Percentiles rank a stretch among this genome's conserved stretches.
These are phyloP conservation scores for Bathynomus jamesi DNA, from an alignment of 1,140 invertebrate genomes.

Conservation along the genomic window DNA sequence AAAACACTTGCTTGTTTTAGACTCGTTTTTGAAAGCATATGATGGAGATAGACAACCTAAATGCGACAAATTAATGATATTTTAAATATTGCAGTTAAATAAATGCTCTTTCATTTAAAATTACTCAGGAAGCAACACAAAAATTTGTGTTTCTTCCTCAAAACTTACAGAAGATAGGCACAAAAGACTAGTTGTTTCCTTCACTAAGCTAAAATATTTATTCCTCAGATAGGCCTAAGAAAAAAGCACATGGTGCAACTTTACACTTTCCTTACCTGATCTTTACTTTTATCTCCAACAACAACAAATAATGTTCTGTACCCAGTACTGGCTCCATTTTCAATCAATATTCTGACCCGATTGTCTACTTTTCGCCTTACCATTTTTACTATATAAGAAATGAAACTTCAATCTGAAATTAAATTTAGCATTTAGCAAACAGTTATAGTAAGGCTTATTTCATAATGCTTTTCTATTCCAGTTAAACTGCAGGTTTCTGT, in stretches of 20 bases:
- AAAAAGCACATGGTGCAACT: too few species aligned
- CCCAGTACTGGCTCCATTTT: slow-evolving; percentile 84
- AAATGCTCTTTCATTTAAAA: background rate
- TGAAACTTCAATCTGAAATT: too few species aligned
- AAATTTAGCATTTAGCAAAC: too few species aligned
- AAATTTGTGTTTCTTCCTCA: background rate
- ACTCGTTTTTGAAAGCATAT: slow-evolving; percentile 90
- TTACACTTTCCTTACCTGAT: slow-evolving; percentile 85
- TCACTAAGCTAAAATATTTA: slow-evolving; percentile 19
- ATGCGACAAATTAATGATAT: slow-evolving; percentile 8
- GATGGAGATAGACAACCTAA: slow-evolving; percentile 89
- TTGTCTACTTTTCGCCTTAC: slow-evolving; percentile 78
- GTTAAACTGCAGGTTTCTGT: too few species aligned
- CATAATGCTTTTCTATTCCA: too few species aligned
- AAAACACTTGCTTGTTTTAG: slow-evolving; percentile 87
- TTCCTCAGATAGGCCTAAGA: slow-evolving; percentile 1
- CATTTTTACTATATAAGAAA: background rate
- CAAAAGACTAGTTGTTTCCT: background rate
- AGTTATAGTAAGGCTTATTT: too few species aligned
- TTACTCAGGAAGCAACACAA: background rate
- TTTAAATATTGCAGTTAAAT: background rate
- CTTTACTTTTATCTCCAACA: slow-evolving; percentile 89
- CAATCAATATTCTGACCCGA: slow-evolving; percentile 86
- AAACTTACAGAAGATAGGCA: background rate
- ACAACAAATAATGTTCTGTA: slow-evolving; percentile 89